A percentile compares a stretch with the other conserved stretches of the same genome.
These are phyloP conservation scores for Allolobophora icterica DNA, from an alignment of 2,888 invertebrate genomes.

Conservation along the genomic window DNA sequence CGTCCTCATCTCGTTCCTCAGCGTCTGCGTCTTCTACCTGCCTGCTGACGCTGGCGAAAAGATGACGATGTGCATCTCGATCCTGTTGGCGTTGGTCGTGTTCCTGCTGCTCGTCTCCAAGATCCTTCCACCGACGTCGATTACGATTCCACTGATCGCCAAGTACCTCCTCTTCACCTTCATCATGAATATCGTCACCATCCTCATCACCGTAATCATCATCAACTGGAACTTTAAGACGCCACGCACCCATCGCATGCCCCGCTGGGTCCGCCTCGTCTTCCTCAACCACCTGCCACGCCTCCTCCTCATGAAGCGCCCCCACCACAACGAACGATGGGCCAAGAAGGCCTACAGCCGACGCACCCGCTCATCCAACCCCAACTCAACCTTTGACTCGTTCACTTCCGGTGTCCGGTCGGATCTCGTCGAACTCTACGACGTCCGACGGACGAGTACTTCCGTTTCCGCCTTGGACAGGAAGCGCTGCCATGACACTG, in stretches of 20 bases:
- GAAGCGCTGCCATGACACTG: not conserved
- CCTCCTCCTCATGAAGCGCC: conserved; percentile 91
- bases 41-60: conserved; percentile 99
- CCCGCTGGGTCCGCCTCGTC: conserved; percentile 91
- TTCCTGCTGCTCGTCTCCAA: conserved; percentile 91
- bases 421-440: conserved; percentile 74
- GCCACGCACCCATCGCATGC: conserved; percentile 96
- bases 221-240: conserved; percentile 99
- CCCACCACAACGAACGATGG: conserved; percentile 69
- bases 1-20: conserved; percentile 94
- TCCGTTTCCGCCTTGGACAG: not conserved
- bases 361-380: conserved; percentile 38
- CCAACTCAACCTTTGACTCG: not conserved
- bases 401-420: conserved; percentile 10
- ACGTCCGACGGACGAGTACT: conserved; percentile 87
- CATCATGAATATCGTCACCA: conserved; percentile 99
- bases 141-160: conserved; percentile 96
- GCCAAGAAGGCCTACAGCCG: conserved; percentile 63
- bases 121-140: conserved; percentile 96
- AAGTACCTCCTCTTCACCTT: conserved; percentile 99
- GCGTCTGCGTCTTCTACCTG: conserved; percentile 92
- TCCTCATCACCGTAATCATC: conserved; percentile 96
- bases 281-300: conserved; percentile 94
- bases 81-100: conserved; percentile 97
- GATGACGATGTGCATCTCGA: conserved; percentile 83